Percentiles rank a stretch among this genome's conserved stretches.
Conservation (phyloP, 2,113 vertebrate genomes). For the Phylloscopus trochilus region DNA sequence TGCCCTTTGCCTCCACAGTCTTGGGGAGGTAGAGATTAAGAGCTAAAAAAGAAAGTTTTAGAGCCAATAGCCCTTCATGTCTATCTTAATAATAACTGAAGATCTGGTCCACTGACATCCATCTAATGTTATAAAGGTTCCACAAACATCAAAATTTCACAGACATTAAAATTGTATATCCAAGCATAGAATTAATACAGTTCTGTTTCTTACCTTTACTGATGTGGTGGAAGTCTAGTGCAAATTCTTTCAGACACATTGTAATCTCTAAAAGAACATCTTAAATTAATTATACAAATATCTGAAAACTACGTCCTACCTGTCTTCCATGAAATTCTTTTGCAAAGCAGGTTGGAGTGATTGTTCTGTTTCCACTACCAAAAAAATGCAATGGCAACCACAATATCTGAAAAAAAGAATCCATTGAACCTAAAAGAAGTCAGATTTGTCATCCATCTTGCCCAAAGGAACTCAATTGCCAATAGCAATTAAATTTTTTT, state of each 20-base stretch:
- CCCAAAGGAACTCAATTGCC: neutral
- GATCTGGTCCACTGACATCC: neutral
- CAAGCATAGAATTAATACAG: neutral
- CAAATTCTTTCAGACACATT: neutral
- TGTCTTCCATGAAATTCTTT: neutral
- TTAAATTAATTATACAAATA: neutral
- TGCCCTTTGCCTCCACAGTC: neutral
- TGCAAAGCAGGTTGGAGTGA: neutral
- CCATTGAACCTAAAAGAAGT: neutral
- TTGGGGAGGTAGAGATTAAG: neutral
- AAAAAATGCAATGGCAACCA: neutral
- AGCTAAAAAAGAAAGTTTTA: neutral
- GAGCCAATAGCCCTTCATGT: neutral
- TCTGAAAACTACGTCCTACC: neutral
- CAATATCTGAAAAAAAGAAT: neutral
- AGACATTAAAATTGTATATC: neutral
- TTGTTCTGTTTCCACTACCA: neutral
- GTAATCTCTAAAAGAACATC: neutral
- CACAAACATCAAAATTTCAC: neutral
- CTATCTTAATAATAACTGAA: neutral
- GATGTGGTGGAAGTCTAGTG: neutral
- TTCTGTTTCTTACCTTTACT: neutral
- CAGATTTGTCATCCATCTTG: neutral
- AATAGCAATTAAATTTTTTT: neutral
- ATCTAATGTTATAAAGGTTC: neutral